These are phyloP conservation scores for Tanypteryx hageni DNA, from an alignment of 2,888 invertebrate genomes.

Conservation along the genomic window DNA sequence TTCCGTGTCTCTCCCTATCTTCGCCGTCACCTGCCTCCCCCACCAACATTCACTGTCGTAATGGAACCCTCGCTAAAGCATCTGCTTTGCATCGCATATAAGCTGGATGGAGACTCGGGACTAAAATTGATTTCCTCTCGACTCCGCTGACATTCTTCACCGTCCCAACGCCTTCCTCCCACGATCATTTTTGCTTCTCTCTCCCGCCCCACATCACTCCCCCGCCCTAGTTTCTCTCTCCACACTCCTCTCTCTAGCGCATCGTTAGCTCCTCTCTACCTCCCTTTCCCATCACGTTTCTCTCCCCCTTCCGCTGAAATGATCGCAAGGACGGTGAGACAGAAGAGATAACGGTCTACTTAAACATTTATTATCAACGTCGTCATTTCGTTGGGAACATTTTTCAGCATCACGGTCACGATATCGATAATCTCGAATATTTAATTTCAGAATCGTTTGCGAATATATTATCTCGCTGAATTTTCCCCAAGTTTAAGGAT, in stretches of 20 bases:
- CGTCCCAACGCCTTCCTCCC: conserved; percentile 38
- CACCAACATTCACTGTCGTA: background rate
- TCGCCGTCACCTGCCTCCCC: background rate
- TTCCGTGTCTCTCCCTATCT: background rate
- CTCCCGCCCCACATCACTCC: background rate
- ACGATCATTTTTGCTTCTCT: background rate
- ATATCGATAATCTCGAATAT: too few relatives aligned
- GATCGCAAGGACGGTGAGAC: background rate
- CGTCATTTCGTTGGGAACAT: too few relatives aligned
- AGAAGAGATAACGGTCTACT: background rate
- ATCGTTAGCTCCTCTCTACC: background rate
- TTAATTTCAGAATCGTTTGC: too few relatives aligned
- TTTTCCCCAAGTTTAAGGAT: too few relatives aligned
- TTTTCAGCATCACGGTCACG: too few relatives aligned
- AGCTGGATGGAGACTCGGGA: background rate
- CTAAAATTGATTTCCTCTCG: conserved; percentile 8
- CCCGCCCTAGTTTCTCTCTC: background rate
- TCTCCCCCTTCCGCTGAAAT: background rate
- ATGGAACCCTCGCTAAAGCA: background rate
- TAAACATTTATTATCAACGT: background rate
- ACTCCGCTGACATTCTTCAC: conserved; percentile 15
- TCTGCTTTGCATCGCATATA: conserved; percentile 47
- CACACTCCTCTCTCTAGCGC: background rate
- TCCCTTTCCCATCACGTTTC: background rate
- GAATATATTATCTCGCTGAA: too few relatives aligned